These are phyloP conservation scores for Mesocentrotus franciscanus DNA, from an alignment of 53 echinoderm and acorn worm genomes.

Conservation along the genomic window DNA sequence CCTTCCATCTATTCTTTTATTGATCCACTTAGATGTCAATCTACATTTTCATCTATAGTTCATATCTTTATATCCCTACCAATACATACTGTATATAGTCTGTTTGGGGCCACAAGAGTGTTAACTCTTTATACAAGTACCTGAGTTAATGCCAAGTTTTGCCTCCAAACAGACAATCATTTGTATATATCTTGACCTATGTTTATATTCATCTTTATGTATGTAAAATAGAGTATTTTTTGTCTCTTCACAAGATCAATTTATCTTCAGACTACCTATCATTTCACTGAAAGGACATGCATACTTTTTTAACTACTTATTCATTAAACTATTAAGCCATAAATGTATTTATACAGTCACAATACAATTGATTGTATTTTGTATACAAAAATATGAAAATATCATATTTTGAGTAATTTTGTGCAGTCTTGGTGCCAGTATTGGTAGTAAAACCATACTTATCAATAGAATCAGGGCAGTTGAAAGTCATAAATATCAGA, in stretches of 20 bases:
- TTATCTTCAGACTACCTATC: no score
- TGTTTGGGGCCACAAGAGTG: no score
- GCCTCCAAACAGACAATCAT: no score
- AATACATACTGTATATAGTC: no score
- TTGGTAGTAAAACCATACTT: neutral
- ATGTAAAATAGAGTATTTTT: no score
- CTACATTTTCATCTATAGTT: neutral
- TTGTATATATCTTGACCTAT: neutral
- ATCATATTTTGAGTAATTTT: neutral
- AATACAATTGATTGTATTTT: neutral
- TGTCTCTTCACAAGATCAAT: no score
- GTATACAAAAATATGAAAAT: neutral
- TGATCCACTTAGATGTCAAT: neutral
- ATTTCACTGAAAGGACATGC: no score
- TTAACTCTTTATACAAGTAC: no score
- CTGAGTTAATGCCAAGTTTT: no score
- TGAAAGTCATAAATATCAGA: conserved; percentile 38
- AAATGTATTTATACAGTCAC: neutral
- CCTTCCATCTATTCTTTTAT: neutral
- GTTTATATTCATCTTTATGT: neutral
- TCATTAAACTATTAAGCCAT: neutral
- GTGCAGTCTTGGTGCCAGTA: neutral
- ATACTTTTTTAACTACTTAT: no score
- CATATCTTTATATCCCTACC: neutral
- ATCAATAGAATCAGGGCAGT: conserved; percentile 21